These are phyloP conservation scores for Agonopterix arenella DNA, from an alignment of 2,888 invertebrate genomes.

Conservation along the genomic window DNA sequence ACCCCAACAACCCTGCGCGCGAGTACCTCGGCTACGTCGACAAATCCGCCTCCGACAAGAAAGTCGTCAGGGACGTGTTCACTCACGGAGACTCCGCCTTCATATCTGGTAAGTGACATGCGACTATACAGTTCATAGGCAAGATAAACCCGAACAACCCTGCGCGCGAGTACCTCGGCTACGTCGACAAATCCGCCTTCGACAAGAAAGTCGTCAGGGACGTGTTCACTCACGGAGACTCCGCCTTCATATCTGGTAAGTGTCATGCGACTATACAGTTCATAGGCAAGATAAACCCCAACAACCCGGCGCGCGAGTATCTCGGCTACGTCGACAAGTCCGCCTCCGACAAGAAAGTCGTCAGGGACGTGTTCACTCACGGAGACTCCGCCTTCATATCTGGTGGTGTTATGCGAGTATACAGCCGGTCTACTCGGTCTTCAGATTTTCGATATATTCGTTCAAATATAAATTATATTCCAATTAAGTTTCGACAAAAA, in stretches of 20 bases:
- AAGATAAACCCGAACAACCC: conserved; percentile 95
- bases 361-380: conserved; percentile 89
- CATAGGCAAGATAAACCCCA: conserved; percentile 94
- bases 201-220: conserved; percentile 93
- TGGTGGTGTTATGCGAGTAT: conserved; percentile 69
- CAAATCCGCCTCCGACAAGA: conserved; percentile 92
- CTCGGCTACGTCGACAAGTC: conserved; percentile 95
- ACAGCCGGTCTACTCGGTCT: no score
- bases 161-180: conserved; percentile 95
- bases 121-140: conserved; percentile 82
- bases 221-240: conserved; percentile 93
- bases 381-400: conserved; percentile 97
- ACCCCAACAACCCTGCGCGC: conserved; percentile 90
- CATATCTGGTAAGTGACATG: conserved; percentile 83
- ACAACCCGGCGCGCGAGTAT: conserved; percentile 93
- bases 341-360: conserved; percentile 95
- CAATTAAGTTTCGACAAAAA: no score
- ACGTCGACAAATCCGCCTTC: conserved; percentile 93
- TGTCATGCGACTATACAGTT: conserved; percentile 69
- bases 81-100: conserved; percentile 93
- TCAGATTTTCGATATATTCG: no score
- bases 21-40: conserved; percentile 97
- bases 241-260: conserved; percentile 91
- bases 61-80: conserved; percentile 93
- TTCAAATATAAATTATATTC: no score